These are phyloP conservation scores for Apis florea DNA, from an alignment of 1,140 invertebrate genomes.

Conservation along the genomic window DNA sequence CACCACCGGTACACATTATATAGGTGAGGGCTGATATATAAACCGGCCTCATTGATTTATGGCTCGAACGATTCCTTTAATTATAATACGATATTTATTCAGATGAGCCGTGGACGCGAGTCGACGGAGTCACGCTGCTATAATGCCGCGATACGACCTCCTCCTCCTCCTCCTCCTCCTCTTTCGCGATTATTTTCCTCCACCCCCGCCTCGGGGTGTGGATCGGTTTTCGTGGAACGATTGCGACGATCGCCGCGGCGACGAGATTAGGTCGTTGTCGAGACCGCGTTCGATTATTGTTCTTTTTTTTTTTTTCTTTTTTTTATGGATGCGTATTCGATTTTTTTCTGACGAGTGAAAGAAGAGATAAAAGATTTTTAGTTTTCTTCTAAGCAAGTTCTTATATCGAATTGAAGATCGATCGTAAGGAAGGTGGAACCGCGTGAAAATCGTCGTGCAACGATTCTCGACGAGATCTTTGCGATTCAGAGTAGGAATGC, in stretches of 20 bases:
- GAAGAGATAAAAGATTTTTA: too few species aligned
- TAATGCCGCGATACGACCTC: slow-evolving; percentile 61
- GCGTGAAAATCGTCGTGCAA: too few species aligned
- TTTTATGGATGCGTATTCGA: too few species aligned
- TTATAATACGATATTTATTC: slow-evolving; percentile 81
- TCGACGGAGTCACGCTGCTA: slow-evolving; percentile 76
- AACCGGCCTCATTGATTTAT: slow-evolving; percentile 79
- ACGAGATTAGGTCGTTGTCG: neutral
- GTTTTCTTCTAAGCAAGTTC: too few species aligned
- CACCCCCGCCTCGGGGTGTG: neutral
- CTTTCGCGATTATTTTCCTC: slow-evolving; percentile 36
- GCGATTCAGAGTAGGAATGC: slow-evolving; percentile 43
- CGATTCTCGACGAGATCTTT: slow-evolving; percentile 21
- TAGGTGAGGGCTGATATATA: slow-evolving; percentile 76
- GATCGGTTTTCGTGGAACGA: too few species aligned
- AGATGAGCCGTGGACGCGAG: slow-evolving; percentile 71
- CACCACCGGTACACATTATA: slow-evolving; percentile 72
- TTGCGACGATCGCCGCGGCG: neutral
- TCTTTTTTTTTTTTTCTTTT: too few species aligned
- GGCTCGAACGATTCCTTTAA: slow-evolving; percentile 79
- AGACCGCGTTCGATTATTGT: too few species aligned
- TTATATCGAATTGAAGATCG: too few species aligned
- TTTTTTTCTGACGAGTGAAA: too few species aligned
- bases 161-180: slow-evolving; percentile 57
- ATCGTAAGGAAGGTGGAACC: too few species aligned